phyloP scores from a whole-genome alignment of 1,140 invertebrate species.

The Lordiphosa clarofinis region DNA sequence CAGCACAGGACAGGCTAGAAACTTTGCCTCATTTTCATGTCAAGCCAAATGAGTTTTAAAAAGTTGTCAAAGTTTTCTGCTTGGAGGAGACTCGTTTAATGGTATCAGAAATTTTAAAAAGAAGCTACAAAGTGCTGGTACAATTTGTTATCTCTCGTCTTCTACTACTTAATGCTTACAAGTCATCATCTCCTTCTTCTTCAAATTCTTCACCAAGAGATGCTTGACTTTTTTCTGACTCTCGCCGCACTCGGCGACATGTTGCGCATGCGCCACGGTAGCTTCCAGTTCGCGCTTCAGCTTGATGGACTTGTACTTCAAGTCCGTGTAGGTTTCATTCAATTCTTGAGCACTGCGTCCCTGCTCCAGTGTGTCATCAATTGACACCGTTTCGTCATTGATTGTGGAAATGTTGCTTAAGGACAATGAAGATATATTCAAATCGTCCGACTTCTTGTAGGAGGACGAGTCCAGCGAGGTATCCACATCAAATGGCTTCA shows the following conservation, averaged over 20 bases:
- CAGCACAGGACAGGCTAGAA: conserved; percentile 19
- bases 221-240: conserved; percentile 30
- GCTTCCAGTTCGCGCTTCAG: conserved; percentile 39
- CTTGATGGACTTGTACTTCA: conserved; percentile 50
- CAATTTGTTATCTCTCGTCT: background rate
- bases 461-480: background rate
- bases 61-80: conserved; percentile 45
- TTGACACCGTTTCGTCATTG: no score
- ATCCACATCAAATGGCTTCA: conserved; percentile 8
- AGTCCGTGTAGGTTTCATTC: conserved; percentile 32
- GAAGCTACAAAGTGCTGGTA: conserved; percentile 40
- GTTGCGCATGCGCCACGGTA: conserved; percentile 19
- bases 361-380: no score
- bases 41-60: conserved; percentile 65
- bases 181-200: conserved; percentile 3
- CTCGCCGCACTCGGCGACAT: conserved; percentile 12
- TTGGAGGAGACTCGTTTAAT: conserved; percentile 37
- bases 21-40: conserved; percentile 65
- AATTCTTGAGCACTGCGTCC: conserved; percentile 30
- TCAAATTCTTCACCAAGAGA: conserved; percentile 19
- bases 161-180: conserved; percentile 31
- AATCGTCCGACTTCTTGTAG: no score
- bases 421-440: no score
- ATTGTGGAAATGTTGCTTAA: no score
- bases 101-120: conserved; percentile 70